Evolutionary conservation across 2,888 invertebrate species (phyloP), one percentile per base, ranked within the genome.

Genomic region (Dynastes maya): DNA sequence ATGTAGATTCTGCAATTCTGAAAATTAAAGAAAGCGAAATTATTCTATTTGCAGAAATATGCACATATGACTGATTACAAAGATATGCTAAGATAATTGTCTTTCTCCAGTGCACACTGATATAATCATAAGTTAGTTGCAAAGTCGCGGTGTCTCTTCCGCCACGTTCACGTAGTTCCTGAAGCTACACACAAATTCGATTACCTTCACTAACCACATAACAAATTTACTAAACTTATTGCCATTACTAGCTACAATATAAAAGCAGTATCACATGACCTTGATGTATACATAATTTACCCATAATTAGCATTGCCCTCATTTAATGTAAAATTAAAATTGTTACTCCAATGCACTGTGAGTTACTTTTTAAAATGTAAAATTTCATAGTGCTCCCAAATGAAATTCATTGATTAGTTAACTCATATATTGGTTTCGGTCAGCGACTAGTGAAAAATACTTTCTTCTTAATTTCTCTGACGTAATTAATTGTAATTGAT

Each of bases 341-440:
- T 16, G 37, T 13, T 22, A 1, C 67, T 11, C 16, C 22, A 68
- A 49, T 49, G 40, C 40, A 9, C 13, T 29, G 9, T n/a, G 49
- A 49, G 29, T 27, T 68, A 68, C n/a, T 68, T 68, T 68, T 27
- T 16, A 68, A 49, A 49, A 45, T 16, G 16, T 53, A n/a, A 53
- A 53, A 53, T 53, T 13, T 53, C 11, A 13, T 53, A 32, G n/a
- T 53, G 53, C 53, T n/a, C 13, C 11, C 53, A 4, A 53, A 13
- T 53, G 8, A 13, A 8, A 53, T 53, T 53, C 16, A 16, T 16
- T 53, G 5, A 16, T 5, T 5, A n/a, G 13, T 16, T 53, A 16
- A 53, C 5, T 13, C 5, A 53, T 16, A 5, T 53, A 53, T n/a
- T 5, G 6, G 13, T 13, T 53, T 16, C 53, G 5, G 2, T n/a